Conservation (phyloP, 2,113 vertebrate species). For the Passer domesticus region DNA sequence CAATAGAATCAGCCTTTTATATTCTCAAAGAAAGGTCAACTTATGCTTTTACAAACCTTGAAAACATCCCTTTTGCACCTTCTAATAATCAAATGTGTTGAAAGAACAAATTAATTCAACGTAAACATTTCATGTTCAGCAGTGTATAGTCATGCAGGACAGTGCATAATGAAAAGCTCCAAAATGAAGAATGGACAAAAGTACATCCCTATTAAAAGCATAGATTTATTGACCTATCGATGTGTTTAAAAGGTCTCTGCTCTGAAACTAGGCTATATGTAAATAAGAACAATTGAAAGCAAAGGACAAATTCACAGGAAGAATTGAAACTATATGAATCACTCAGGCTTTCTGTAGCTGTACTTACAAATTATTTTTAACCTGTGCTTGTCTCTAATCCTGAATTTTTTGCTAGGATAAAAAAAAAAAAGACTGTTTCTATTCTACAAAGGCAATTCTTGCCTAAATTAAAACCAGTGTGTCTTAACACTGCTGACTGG, state of each 20-base stretch:
- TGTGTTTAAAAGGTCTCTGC: constrained; percentile 69
- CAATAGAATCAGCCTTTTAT: background rate
- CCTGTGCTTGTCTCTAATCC: background rate
- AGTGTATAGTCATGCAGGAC: constrained; percentile 48
- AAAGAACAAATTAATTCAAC: constrained; percentile 41
- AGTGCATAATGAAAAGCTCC: constrained; percentile 48
- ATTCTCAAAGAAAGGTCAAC: constrained; percentile 14
- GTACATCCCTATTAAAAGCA: constrained; percentile 66
- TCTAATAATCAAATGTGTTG: constrained; percentile 50
- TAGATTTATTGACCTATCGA: constrained; percentile 73
- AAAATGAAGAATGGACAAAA: constrained; percentile 61
- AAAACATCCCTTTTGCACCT: constrained; percentile 39
- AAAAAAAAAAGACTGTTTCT: background rate
- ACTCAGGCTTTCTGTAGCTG: background rate
- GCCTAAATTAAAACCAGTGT: background rate
- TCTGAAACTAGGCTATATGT: constrained; percentile 70
- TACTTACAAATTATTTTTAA: constrained; percentile 18
- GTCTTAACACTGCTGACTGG: background rate
- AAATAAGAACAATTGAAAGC: constrained; percentile 65
- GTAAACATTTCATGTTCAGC: constrained; percentile 60
- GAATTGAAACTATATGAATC: background rate
- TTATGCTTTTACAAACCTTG: constrained; percentile 3
- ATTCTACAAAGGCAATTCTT: background rate
- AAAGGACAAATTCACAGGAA: constrained; percentile 52
- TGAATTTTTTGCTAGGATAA: background rate